Evolutionary conservation across 2,113 vertebrate genomes (phyloP).

Genomic region (Craseonycteris thonglongyai): DNA sequence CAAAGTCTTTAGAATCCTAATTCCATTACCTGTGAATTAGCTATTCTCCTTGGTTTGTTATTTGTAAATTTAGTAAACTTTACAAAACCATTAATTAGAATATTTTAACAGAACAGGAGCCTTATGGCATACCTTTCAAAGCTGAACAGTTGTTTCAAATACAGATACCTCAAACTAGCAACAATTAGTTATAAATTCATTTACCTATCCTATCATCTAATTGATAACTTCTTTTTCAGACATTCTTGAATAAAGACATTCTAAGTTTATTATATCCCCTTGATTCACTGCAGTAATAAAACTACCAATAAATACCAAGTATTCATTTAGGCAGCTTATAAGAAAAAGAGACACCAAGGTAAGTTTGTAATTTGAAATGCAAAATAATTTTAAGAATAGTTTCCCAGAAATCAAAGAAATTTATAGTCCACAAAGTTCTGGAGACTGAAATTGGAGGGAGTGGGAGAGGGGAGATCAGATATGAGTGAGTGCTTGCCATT

Average conservation of each 20-base stretch:
- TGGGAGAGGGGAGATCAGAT: neutral
- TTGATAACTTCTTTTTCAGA: neutral
- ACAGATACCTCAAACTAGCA: neutral
- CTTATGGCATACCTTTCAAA: neutral
- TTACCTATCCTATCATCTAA: neutral
- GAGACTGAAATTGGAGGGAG: neutral
- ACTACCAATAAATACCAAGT: neutral
- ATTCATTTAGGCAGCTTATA: neutral
- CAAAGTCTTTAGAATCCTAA: neutral
- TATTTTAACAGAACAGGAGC: neutral
- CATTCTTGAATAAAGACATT: neutral
- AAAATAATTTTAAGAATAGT: neutral
- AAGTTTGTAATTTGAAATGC: neutral
- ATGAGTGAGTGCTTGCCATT: neutral
- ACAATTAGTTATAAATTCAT: neutral
- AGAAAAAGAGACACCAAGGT: neutral
- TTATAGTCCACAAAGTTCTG: neutral
- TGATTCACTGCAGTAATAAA: neutral
- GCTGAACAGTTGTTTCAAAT: neutral
- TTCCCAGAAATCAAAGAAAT: neutral
- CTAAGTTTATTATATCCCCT: neutral
- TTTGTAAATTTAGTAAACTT: neutral
- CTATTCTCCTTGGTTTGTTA: neutral
- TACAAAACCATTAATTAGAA: neutral
- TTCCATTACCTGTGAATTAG: neutral